Evolutionary conservation across 2,113 vertebrate genomes (phyloP).

Genomic region (Irena cyanogastra): DNA sequence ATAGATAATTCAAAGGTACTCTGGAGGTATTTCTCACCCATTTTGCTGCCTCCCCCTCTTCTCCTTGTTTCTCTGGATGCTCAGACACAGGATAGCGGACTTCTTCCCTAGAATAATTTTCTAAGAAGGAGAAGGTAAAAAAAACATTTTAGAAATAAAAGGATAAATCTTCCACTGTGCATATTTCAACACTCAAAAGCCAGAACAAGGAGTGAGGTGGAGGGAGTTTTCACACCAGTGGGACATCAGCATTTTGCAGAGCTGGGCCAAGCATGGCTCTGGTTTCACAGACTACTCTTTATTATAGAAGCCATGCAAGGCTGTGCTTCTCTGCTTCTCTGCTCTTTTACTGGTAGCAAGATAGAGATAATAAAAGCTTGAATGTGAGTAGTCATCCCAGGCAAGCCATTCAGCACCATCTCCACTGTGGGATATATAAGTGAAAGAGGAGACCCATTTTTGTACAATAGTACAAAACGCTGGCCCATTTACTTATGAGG

Average conservation of each 20-base stretch:
- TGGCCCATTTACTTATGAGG: background rate
- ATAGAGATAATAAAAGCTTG: background rate
- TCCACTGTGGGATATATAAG: background rate
- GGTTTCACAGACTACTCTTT: background rate
- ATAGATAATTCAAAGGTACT: background rate
- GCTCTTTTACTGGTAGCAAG: background rate
- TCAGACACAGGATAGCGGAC: background rate
- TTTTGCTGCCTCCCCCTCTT: background rate
- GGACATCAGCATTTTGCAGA: background rate
- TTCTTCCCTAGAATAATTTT: background rate
- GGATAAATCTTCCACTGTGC: background rate
- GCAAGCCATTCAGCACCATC: background rate
- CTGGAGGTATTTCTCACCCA: background rate
- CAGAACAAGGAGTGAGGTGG: background rate
- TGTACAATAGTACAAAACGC: background rate
- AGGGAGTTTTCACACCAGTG: background rate
- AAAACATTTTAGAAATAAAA: background rate
- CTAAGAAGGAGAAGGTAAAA: background rate
- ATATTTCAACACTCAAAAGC: background rate
- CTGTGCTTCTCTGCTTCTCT: background rate
- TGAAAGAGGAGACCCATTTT: background rate
- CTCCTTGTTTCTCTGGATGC: background rate
- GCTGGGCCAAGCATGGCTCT: background rate
- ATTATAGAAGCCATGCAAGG: background rate
- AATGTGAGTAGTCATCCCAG: background rate